Evolutionary conservation across 2,888 invertebrate genomes (phyloP).

Genomic region (Pterostichus niger): DNA sequence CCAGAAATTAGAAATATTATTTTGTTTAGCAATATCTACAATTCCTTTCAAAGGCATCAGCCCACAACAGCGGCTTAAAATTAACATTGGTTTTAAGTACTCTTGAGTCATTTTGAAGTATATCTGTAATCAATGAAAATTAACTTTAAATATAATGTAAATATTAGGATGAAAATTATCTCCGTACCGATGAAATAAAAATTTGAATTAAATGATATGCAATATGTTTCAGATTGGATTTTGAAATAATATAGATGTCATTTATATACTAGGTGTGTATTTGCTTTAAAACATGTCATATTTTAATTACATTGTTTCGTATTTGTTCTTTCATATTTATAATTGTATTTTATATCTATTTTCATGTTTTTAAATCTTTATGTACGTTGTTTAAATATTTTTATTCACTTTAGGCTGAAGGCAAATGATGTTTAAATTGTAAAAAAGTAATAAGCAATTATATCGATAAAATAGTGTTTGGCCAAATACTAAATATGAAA

Average conservation of each 20-base stretch:
- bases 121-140: conserved; percentile 11
- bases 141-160: not conserved
- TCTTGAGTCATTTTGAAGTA: conserved; percentile 7
- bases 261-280: too few species aligned
- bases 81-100: not conserved
- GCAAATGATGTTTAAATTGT: too few species aligned
- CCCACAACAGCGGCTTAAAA: not conserved
- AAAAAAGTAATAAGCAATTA: too few species aligned
- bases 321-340: not conserved
- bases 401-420: too few species aligned
- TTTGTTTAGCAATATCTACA: not conserved
- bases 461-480: too few species aligned
- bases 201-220: too few species aligned
- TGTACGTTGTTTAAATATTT: not conserved
- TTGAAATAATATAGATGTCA: not conserved
- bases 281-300: conserved; percentile 3
- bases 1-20: conserved; percentile 6
- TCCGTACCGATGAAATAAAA: too few species aligned
- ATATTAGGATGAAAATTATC: not conserved
- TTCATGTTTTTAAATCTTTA: not conserved
- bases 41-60: conserved; percentile 1
- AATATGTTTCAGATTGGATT: too few species aligned
- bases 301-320: conserved; percentile 13
- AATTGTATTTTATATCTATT: not conserved
- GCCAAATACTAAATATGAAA: too few species aligned